Evolutionary conservation across 2,888 invertebrate species (phyloP), one percentile per base, ranked within the genome.

Genomic region (Zaprionus bogoriensis): DNA sequence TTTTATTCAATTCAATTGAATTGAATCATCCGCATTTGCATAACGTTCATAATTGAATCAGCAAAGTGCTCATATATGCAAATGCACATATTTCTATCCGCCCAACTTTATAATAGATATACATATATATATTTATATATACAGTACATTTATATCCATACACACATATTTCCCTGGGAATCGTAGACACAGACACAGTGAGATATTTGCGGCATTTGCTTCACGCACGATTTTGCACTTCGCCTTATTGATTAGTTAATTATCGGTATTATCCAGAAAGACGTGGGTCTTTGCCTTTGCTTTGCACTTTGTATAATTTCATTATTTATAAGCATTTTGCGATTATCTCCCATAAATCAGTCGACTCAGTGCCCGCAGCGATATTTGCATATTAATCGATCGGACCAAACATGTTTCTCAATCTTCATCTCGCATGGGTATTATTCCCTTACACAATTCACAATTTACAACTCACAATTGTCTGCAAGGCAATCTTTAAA

Each of bases 1-100:
- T 80, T 67, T 78, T 62, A 80, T 73, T 58, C 45, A 62, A 80
- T 77, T 60, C 55, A 72, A 77, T 53, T 58, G 47, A 62, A 80
- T 77, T 60, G 58, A 72, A 77, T 53, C 28, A 50, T 42, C 46
- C 38, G 22, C 17, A 69, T 69, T 73, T 69, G 67, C 67, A 73
- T 73, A 73, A 22, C 27, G 30, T 28, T 66, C 20, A 46, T 51
- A 42, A 62, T 58, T 61, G 54, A 64, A 53, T 63, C 44, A 32
- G 10, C 22, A 27, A n/a, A 32, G n/a, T 17, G 14, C 6, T 6
- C 12, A 38, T 22, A 39, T 23, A n/a, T 22, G 20, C 39, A 51
- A 17, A 12, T 23, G 9, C 12, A 25, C 22, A 17, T 53, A n/a
- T n/a, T n/a, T n/a, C n/a, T n/a, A n/a, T n/a, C n/a, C n/a, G n/a